phyloP scores from a whole-genome alignment of 2,113 vertebrate species.

The Cryptoleucopteryx plumbea region DNA sequence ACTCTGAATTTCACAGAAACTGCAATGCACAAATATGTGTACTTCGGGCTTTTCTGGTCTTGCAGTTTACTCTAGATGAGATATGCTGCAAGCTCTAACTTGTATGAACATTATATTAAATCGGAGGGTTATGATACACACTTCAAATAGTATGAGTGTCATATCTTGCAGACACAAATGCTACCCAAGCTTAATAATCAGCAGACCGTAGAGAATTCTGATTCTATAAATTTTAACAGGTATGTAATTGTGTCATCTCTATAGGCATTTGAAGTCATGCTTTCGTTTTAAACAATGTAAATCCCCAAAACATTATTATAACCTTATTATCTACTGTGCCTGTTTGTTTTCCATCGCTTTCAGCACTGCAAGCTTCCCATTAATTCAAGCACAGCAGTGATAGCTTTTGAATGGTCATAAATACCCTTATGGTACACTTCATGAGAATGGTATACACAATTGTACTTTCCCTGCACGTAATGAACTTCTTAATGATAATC shows the following conservation, averaged over 20 bases:
- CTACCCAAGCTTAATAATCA: background rate
- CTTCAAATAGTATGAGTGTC: background rate
- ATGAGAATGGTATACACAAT: background rate
- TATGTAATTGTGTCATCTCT: background rate
- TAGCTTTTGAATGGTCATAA: background rate
- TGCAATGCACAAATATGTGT: background rate
- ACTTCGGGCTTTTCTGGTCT: background rate
- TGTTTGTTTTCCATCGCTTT: background rate
- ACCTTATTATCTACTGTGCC: background rate
- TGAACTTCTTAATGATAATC: background rate
- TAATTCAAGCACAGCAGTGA: background rate
- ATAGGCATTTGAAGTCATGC: background rate
- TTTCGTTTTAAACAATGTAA: background rate
- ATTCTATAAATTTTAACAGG: background rate
- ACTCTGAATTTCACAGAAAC: background rate
- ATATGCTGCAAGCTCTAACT: background rate
- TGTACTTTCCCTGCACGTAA: background rate
- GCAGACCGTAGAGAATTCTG: background rate
- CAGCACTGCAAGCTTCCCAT: background rate
- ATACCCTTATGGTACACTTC: background rate
- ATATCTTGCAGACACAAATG: background rate
- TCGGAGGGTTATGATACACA: background rate
- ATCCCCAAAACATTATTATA: background rate
- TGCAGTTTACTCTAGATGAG: background rate
- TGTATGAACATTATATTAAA: background rate